A percentile compares a stretch with the other conserved stretches of the same genome.
These are phyloP conservation scores for Steromphala cineraria DNA, from an alignment of 2,888 invertebrate species.

Conservation along the genomic window DNA sequence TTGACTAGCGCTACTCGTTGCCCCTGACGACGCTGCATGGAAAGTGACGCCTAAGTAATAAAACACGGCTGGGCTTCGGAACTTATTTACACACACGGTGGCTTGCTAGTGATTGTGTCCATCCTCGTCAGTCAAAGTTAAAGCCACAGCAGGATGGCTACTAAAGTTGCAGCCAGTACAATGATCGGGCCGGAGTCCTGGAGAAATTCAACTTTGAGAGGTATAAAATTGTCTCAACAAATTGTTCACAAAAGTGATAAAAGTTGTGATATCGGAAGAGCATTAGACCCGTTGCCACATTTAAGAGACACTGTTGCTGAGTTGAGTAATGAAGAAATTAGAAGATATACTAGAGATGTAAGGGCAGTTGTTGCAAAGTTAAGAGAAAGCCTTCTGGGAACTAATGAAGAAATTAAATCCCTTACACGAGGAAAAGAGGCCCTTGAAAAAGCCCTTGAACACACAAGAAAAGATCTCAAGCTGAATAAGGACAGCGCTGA, in stretches of 20 bases:
- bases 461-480: constrained; percentile 73
- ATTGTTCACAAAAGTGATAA: constrained; percentile 70
- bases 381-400: constrained; percentile 72
- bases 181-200: constrained; percentile 71
- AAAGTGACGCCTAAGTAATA: constrained; percentile 29
- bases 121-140: background rate
- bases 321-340: constrained; percentile 73
- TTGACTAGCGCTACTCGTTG: constrained; percentile 24
- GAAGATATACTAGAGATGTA: constrained; percentile 71
- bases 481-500: constrained; percentile 72
- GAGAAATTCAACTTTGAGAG: constrained; percentile 71
- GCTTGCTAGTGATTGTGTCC: constrained; percentile 14
- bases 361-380: constrained; percentile 70
- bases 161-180: constrained; percentile 45
- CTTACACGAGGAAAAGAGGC: constrained; percentile 71
- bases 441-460: constrained; percentile 72
- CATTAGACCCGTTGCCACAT: constrained; percentile 72
- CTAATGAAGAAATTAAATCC: constrained; percentile 74
- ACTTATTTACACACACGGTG: background rate
- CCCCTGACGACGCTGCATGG: constrained; percentile 40
- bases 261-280: constrained; percentile 67
- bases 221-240: constrained; percentile 71
- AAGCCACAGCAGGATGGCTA: constrained; percentile 26
- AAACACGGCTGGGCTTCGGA: constrained; percentile 12
- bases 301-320: constrained; percentile 71